These are phyloP conservation scores for Dinoponera quadriceps DNA, from an alignment of 1,140 invertebrate genomes.

Conservation along the genomic window DNA sequence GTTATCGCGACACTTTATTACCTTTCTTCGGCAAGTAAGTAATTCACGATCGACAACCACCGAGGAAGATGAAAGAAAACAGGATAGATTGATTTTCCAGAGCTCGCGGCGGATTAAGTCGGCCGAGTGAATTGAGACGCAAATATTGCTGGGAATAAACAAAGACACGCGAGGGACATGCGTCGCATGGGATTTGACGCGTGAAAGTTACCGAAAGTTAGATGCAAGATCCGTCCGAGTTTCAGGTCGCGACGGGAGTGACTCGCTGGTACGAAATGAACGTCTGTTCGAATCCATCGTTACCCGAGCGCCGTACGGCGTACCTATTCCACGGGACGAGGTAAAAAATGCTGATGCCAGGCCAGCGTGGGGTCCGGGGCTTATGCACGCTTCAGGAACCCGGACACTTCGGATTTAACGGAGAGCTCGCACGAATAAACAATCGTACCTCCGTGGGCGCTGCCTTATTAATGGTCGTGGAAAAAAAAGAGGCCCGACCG, in stretches of 20 bases:
- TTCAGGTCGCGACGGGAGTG: neutral
- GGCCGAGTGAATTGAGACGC: too few species aligned
- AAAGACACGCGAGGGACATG: too few species aligned
- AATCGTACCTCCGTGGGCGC: constrained; percentile 53
- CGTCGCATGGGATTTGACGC: too few species aligned
- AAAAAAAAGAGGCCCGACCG: constrained; percentile 25
- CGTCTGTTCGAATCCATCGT: constrained; percentile 75
- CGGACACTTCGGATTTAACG: constrained; percentile 73
- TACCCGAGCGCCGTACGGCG: constrained; percentile 70
- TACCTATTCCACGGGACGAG: constrained; percentile 72
- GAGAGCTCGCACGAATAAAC: constrained; percentile 68
- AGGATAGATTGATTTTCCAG: too few species aligned
- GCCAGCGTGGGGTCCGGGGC: constrained; percentile 77
- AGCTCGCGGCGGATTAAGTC: too few species aligned
- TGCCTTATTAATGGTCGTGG: constrained; percentile 62
- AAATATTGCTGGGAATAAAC: too few species aligned
- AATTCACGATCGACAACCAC: too few species aligned
- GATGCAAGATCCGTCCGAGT: neutral
- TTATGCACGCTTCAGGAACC: constrained; percentile 77
- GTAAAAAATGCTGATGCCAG: constrained; percentile 78
- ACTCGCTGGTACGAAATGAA: constrained; percentile 45
- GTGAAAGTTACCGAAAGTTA: neutral
- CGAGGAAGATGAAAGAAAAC: too few species aligned
- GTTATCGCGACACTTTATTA: too few species aligned
- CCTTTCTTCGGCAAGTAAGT: too few species aligned